Percentiles rank a stretch among this genome's conserved stretches.
These are phyloP conservation scores for Oreortyx pictus DNA, from an alignment of 2,797 vertebrate species.

Conservation along the genomic window DNA sequence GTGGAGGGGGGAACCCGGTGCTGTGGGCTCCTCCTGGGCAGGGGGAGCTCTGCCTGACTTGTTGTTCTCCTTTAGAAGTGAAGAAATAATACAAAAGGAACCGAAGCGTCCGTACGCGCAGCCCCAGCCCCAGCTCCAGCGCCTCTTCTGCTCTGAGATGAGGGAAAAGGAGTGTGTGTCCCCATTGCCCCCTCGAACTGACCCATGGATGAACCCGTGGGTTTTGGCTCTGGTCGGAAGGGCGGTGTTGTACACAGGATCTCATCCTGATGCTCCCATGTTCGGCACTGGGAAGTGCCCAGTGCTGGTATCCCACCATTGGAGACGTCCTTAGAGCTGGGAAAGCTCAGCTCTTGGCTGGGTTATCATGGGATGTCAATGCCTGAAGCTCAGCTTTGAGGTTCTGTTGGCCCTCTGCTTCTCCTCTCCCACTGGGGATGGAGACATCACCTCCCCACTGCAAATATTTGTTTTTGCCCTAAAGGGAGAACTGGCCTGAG, in stretches of 20 bases:
- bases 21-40: not conserved
- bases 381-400: not conserved
- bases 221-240: not conserved
- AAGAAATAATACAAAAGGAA: not conserved
- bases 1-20: not conserved
- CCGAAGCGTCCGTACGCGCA: rapidly evolving
- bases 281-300: rapidly evolving
- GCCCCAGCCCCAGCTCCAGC: rapidly evolving
- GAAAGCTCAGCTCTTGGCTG: not conserved
- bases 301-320: rapidly evolving
- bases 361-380: not conserved
- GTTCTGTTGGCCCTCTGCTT: rapidly evolving
- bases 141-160: not conserved
- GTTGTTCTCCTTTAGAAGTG: not conserved
- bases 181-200: too few relatives aligned
- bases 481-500: not conserved
- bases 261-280: not conserved
- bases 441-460: rapidly evolving
- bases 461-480: rapidly evolving
- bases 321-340: rapidly evolving
- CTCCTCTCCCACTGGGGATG: rapidly evolving
- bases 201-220: not conserved
- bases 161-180: slow-evolving; percentile 5
- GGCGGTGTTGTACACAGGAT: not conserved
- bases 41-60: not conserved